Base-by-base conservation (phyloP, 2,888 invertebrate species). In the Emmelina monodactyla region DNA sequence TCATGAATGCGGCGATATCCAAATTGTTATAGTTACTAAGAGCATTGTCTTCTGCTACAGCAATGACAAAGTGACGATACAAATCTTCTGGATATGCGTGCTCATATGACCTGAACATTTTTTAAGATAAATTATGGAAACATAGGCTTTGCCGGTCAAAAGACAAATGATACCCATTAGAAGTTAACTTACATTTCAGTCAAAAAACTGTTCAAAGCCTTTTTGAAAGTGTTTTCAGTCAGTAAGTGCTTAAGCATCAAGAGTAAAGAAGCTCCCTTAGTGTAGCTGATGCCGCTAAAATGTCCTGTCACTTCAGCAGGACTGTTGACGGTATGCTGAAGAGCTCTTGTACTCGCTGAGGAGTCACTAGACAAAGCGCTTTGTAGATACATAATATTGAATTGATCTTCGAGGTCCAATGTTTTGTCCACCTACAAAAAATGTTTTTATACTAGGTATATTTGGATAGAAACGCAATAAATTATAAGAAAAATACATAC, bases 341-440 rank as follows among this genome's bases (percentile, higher is more conserved):
- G 64, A 0, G 91, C 82, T 47, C 85, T 82, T 0, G 85, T 83
- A 12, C 30, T 30, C 0, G 42, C 41, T 0, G 55, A 43, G 0
- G 67, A 49, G 37, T 79, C 79, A 2, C 64, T 49, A 0, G 64
- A 68, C 33, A 90, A 66, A 0, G 86, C 87, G 1, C 69, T 65
- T 49, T 91, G 91, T 1, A 90, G 37, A 45, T 88, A 86, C 49
- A 87, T 84, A 0, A 88, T 72, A 14, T 88, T 85, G 54, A 91
- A 91, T 56, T 91, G 89, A 12, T 86, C 83, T 41, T 83, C 83
- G 33, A 90, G 55, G 30, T 86, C 84, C 83, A 88, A 35, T 0
- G 45, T 35, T 22, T 43, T 40, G 35, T 73, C 61, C 1, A 69
- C 58, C 76, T 78, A 39, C 1, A 39, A 7, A 25, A 34, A 34